Conservation (phyloP, 64 coral and sea anemone species). For the Dendronephthya gigantea region DNA sequence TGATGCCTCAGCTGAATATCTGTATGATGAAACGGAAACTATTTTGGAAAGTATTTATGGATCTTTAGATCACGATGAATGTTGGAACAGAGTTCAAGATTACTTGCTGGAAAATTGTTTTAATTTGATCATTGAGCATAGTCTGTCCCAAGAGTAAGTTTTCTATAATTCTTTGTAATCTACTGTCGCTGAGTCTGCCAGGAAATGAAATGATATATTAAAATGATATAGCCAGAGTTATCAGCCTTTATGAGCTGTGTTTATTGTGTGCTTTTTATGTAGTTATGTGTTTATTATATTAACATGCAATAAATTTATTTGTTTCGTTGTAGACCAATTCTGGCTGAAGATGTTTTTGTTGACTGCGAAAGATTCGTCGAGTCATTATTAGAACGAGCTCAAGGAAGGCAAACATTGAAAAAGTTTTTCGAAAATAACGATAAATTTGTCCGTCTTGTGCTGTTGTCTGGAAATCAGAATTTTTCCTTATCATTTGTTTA, state of each 20-base stretch:
- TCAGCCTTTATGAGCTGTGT: too few species aligned
- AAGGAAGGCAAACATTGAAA: conserved; percentile 59
- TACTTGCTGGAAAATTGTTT: conserved; percentile 86
- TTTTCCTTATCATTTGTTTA: conserved; percentile 82
- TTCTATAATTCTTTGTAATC: background rate
- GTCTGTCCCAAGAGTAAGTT: conserved; percentile 50
- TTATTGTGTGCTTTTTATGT: too few species aligned
- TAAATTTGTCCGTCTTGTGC: conserved; percentile 53
- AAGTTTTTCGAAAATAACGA: conserved; percentile 60
- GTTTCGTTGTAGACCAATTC: conserved; percentile 31
- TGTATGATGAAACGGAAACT: conserved; percentile 48
- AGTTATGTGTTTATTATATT: too few species aligned
- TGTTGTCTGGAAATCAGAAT: conserved; percentile 70
- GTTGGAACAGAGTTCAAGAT: conserved; percentile 51
- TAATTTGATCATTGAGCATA: conserved; percentile 69
- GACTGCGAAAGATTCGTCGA: conserved; percentile 91
- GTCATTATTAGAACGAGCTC: conserved; percentile 59
- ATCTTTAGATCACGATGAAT: conserved; percentile 68
- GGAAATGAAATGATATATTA: too few species aligned
- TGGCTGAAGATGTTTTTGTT: conserved; percentile 74
- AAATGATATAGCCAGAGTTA: too few species aligned
- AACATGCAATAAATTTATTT: background rate
- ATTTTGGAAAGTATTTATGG: conserved; percentile 72
- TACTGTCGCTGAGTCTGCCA: too few species aligned
- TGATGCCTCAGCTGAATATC: conserved; percentile 75